Percentiles rank a stretch among this genome's conserved stretches.
Evolutionary conservation across 2,888 invertebrate species (phyloP).

Genomic region (Tridacna gigas): DNA sequence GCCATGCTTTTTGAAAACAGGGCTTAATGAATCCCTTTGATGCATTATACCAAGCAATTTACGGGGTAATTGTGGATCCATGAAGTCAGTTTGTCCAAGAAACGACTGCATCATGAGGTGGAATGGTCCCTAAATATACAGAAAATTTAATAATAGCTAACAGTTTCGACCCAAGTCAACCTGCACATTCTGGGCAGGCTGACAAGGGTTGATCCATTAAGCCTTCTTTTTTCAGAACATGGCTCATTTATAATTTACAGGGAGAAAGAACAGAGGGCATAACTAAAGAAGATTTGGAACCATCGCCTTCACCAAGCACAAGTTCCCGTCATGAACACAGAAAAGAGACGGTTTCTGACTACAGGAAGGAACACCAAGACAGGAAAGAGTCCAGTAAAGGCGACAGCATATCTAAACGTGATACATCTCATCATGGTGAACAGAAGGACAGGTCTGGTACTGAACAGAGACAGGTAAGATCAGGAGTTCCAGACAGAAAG

Average conservation of each 20-base stretch:
- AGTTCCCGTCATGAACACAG: slow-evolving; percentile 19
- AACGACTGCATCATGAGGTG: no score
- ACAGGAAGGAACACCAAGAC: slow-evolving; percentile 11
- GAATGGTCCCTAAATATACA: no score
- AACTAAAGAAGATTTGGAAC: slow-evolving; percentile 11
- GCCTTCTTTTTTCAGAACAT: no score
- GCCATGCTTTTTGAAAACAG: no score
- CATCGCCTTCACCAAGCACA: background rate
- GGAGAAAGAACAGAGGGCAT: slow-evolving; percentile 15
- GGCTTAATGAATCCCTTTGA: no score
- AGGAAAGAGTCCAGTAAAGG: slow-evolving; percentile 35
- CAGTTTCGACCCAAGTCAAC: no score
- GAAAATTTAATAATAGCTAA: no score
- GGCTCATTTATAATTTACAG: background rate
- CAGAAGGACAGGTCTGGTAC: slow-evolving; percentile 15
- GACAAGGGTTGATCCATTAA: no score
- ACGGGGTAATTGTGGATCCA: no score
- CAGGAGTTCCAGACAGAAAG: slow-evolving; percentile 14
- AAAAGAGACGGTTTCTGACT: slow-evolving; percentile 11
- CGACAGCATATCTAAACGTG: slow-evolving; percentile 1
- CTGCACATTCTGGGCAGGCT: no score
- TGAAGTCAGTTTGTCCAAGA: no score
- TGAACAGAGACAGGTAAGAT: slow-evolving; percentile 18
- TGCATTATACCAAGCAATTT: no score
- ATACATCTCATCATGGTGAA: slow-evolving; percentile 14